A percentile compares a stretch with the other conserved stretches of the same genome.
phyloP scores from a whole-genome alignment of 2,888 invertebrate genomes.

The Drosophila acutilabella region DNA sequence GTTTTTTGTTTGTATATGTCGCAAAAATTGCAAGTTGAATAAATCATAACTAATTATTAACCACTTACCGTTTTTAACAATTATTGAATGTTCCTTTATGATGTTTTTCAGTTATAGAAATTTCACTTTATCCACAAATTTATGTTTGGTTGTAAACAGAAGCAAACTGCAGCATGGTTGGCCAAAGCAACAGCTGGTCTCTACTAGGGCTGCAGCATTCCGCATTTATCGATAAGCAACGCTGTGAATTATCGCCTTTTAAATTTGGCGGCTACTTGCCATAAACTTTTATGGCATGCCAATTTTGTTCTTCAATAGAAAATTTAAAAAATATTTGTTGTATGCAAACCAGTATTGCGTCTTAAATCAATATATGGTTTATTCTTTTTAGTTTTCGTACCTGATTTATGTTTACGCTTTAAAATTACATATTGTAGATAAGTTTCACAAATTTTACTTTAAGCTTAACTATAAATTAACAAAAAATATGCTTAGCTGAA shows the following conservation, averaged over 20 bases:
- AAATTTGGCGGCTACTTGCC: neutral
- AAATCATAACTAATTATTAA: conserved; percentile 4
- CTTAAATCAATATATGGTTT: too few relatives aligned
- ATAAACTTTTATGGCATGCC: neutral
- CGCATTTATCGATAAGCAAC: neutral
- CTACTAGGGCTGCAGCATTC: conserved; percentile 24
- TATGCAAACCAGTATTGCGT: too few relatives aligned
- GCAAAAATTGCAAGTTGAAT: conserved; percentile 39
- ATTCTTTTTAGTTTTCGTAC: too few relatives aligned
- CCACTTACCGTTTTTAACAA: conserved; percentile 47
- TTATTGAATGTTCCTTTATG: neutral
- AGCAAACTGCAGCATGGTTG: conserved; percentile 51
- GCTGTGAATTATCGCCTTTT: neutral
- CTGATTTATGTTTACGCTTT: too few relatives aligned
- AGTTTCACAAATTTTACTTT: conserved; percentile 2
- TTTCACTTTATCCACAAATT: conserved; percentile 11
- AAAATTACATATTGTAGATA: neutral
- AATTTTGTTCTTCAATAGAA: too few relatives aligned
- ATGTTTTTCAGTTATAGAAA: neutral
- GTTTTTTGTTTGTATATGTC: conserved; percentile 20
- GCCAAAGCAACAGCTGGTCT: conserved; percentile 66
- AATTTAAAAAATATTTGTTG: too few relatives aligned
- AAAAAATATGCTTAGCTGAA: neutral
- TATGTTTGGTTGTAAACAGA: conserved; percentile 50
- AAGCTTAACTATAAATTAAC: conserved; percentile 6